phyloP scores from a whole-genome alignment of 1,140 invertebrate species.

The Phymastichus coffea region DNA sequence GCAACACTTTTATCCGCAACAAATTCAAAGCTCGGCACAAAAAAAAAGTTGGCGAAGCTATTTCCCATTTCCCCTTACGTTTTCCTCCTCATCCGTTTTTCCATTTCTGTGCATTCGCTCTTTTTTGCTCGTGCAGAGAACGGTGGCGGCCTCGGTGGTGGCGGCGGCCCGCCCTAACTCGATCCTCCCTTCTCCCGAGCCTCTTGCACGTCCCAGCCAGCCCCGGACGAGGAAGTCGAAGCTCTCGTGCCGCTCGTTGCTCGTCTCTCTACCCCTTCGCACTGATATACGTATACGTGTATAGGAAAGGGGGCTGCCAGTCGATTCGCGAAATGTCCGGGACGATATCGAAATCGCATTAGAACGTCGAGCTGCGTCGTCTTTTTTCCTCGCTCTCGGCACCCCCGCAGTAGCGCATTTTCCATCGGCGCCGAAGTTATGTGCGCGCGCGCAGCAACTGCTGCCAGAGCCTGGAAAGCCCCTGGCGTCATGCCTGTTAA shows the following conservation, averaged over 20 bases:
- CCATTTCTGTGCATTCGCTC: not conserved
- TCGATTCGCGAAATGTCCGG: not conserved
- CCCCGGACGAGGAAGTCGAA: too few species aligned
- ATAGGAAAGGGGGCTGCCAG: not conserved
- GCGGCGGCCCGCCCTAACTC: too few species aligned
- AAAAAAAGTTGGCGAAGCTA: not conserved
- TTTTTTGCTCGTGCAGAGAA: not conserved
- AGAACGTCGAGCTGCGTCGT: conserved; percentile 21
- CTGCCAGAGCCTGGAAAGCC: too few species aligned
- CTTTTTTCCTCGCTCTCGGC: too few species aligned
- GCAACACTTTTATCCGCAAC: too few species aligned
- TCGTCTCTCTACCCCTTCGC: not conserved
- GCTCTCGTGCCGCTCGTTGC: too few species aligned
- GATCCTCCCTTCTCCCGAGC: too few species aligned
- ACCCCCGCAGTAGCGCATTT: too few species aligned
- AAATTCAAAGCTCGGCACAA: not conserved
- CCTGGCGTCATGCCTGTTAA: conserved; percentile 4
- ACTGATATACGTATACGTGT: not conserved
- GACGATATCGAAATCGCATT: conserved; percentile 32
- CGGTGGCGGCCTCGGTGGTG: too few species aligned
- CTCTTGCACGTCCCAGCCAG: not conserved
- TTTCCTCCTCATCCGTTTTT: conserved; percentile 18
- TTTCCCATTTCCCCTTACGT: not conserved
- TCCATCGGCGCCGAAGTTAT: too few species aligned
- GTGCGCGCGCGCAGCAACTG: too few species aligned